These are phyloP conservation scores for Chaetodon trifascialis DNA, from an alignment of 2,113 vertebrate genomes.

Conservation along the genomic window DNA sequence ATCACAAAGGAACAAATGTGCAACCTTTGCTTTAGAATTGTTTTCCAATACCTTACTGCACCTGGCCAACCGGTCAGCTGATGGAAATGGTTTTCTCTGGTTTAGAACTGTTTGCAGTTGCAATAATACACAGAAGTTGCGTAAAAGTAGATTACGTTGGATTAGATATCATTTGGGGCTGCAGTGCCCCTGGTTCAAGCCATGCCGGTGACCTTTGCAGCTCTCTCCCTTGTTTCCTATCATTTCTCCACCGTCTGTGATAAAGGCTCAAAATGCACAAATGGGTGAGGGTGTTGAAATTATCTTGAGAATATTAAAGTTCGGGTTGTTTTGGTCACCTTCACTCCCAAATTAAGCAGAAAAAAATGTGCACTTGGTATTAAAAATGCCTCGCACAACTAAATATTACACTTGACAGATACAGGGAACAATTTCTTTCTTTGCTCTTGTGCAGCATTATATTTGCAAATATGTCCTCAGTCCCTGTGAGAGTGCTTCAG, in stretches of 20 bases:
- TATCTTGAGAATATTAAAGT: neutral
- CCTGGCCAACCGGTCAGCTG: neutral
- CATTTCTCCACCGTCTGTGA: neutral
- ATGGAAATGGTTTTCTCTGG: neutral
- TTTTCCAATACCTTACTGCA: neutral
- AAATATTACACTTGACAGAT: neutral
- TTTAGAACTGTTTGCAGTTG: neutral
- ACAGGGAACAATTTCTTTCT: neutral
- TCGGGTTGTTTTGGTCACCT: neutral
- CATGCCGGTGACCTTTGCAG: too few species aligned
- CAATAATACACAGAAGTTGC: neutral
- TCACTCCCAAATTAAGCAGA: neutral
- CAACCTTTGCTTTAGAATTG: neutral
- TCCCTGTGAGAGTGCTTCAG: neutral
- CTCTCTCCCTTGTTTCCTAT: neutral
- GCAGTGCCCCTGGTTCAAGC: neutral
- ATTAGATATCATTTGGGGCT: neutral
- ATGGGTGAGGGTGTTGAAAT: neutral
- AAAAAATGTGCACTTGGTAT: neutral
- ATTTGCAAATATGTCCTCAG: neutral
- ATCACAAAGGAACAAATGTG: neutral
- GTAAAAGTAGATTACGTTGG: neutral
- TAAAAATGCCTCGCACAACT: neutral
- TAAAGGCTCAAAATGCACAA: neutral
- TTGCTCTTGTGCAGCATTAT: neutral